Percentiles rank a stretch among this genome's conserved stretches.
These are phyloP conservation scores for Amitus sp. DNA, from an alignment of 2,888 invertebrate species.

Conservation along the genomic window DNA sequence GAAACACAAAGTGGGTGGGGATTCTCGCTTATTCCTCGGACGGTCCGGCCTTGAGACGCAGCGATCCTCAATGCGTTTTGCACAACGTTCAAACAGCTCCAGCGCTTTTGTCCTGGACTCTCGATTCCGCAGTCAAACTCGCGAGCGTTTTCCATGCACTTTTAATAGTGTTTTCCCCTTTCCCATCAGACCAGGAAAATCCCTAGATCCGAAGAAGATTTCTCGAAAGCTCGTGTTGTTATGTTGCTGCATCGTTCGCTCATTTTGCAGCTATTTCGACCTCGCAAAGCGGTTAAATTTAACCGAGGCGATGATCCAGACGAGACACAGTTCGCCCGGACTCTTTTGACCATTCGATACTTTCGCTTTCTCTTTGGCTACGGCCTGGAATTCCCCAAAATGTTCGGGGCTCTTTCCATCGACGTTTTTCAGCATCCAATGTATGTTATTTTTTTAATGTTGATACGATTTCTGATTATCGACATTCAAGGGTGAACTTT, in stretches of 20 bases:
- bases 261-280: constrained; percentile 45
- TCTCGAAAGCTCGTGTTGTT: constrained; percentile 7
- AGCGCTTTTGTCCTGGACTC: too few species aligned
- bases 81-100: constrained; percentile 16
- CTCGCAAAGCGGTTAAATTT: constrained; percentile 48
- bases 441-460: too few species aligned
- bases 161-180: too few species aligned
- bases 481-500: too few species aligned
- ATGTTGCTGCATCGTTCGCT: constrained; percentile 31
- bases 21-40: constrained; percentile 58
- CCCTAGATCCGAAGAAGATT: background rate
- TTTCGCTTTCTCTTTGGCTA: too few species aligned
- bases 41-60: constrained; percentile 64
- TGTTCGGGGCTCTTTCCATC: too few species aligned
- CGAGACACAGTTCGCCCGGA: constrained; percentile 39
- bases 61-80: constrained; percentile 61
- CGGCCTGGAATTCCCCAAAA: too few species aligned
- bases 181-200: background rate
- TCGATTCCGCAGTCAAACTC: too few species aligned
- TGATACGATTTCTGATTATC: too few species aligned
- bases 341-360: too few species aligned
- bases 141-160: too few species aligned
- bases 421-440: too few species aligned
- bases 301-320: constrained; percentile 43
- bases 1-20: constrained; percentile 42